Base-by-base conservation (phyloP, 2,797 vertebrate genomes). In the Cryptoprocta ferox region DNA sequence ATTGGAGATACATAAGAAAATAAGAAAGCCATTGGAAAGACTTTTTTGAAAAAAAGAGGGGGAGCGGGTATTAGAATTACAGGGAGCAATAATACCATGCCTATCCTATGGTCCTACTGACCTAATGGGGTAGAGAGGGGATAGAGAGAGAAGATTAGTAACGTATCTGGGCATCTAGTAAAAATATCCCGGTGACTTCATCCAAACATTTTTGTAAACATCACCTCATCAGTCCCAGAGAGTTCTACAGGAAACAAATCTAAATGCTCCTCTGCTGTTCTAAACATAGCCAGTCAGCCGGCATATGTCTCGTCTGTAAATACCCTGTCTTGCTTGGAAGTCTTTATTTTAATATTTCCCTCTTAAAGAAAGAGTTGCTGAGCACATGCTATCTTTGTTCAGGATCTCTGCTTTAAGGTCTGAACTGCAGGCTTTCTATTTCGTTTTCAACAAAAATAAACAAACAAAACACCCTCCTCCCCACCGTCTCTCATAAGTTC, bases 151-250 rank as follows among this genome's bases (percentile, higher is more conserved):
- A 98, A 97, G 98, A 98, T 99, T 98, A 99, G 98, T 98, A 98
- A 98, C 97, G 97, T 98, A 99, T 99, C 99, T 98, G 98, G 98
- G 98, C 98, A 99, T 98, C 98, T 98, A 98, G 97, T 98, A 99
- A 99, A 99, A 99, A 99, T 99, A 99, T 98, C 98, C 98, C 96
- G 95, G 96, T 99, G 99, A 99, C 98, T 98, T 99, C 98, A 99
- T 98, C 97, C 98, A 98, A 98, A 98, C 98, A 99, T 99, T 99
- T 99, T 98, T 98, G 98, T 98, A 98, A 98, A 98, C 98, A 99
- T 98, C 98, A 98, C 98, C 98, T 99, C 99, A 99, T 98, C 98
- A 97, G 98, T 98, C 98, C 98, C 98, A 98, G 98, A 98, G 98
- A 98, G 98, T 98, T 98, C 98, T 97, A 98, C 98, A 99, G 98